Base-by-base conservation (phyloP, 2,888 invertebrate species). In the Alentia gelatinosa region DNA sequence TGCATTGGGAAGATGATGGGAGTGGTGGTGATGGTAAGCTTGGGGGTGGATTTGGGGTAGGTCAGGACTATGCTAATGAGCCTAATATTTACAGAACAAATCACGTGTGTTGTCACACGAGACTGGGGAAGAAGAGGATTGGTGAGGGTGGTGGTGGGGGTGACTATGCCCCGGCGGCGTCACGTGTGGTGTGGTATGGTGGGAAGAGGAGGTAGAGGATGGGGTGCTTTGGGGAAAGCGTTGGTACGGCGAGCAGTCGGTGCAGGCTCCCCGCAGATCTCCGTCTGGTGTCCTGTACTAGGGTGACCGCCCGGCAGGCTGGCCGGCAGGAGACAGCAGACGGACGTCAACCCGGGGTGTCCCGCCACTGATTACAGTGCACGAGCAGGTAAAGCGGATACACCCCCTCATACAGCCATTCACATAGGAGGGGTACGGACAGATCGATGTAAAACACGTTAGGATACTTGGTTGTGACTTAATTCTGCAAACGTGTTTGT, bases 11-110 rank as follows among this genome's bases (percentile, higher is more conserved):
- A 75, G 50, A 0, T 23, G 47, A 1, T 37, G 86, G 42, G 33
- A n/a, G 42, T n/a, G 86, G 50, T 35, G 39, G 79, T 79, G 1
- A 39, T 30, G 74, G 35, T n/a, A n/a, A n/a, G n/a, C n/a, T n/a
- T 5, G 74, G 74, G 35, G 30, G 74, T 7, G 33, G 33, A 74
- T 74, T 15, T 74, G 74, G 23, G 12, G 35, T 39, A 37, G 39
- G 79, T 15, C 0, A 39, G 37, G 39, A 35, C 79, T 50, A 47
- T 86, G 86, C 47, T 86, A 86, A 86, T 86, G 26, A 86, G 86
- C 30, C 42, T 47, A 42, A 86, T 86, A 86, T 86, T 86, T 86
- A 86, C 47, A 86, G 86, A 86, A 86, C 86, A 86, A 86, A 86
- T 86, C 47, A 86, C 47, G 47, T 30, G 30, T 86, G 86, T 86